A percentile compares a stretch with the other conserved stretches of the same genome.
These are phyloP conservation scores for Lipophrys pholis DNA, from an alignment of 2,113 vertebrate genomes.

Conservation along the genomic window DNA sequence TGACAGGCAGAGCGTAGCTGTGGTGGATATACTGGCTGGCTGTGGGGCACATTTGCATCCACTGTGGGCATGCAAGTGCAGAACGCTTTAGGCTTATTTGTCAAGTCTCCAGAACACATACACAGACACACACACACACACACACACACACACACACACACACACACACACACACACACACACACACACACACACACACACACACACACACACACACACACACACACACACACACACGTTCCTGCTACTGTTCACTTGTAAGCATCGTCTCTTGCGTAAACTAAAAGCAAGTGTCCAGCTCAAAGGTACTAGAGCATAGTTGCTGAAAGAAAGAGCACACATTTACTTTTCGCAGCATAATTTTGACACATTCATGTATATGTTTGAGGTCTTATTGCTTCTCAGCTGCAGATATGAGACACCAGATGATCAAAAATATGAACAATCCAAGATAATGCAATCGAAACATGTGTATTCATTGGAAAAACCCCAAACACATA, in stretches of 20 bases:
- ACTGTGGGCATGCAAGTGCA: not conserved
- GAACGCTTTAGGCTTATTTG: constrained; percentile 1
- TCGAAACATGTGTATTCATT: too few species aligned
- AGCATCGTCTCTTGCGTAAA: not conserved
- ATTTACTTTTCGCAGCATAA: not conserved
- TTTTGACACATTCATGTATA: not conserved
- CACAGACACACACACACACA: not conserved
- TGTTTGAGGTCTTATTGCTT: not conserved
- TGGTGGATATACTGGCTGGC: constrained; percentile 42
- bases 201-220: not conserved
- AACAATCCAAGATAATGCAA: too few species aligned
- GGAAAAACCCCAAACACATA: too few species aligned
- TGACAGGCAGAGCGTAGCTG: constrained; percentile 41
- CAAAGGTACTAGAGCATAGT: not conserved
- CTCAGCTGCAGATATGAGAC: not conserved
- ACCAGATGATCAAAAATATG: not conserved
- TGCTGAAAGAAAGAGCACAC: not conserved
- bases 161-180: not conserved
- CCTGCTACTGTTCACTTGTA: not conserved
- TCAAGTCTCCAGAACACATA: not conserved
- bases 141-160: not conserved
- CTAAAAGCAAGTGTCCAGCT: not conserved
- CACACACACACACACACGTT: not conserved
- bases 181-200: not conserved
- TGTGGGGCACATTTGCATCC: constrained; percentile 35